Conservation (phyloP, 2,797 vertebrate species). For the Dermochelys coriacea region DNA sequence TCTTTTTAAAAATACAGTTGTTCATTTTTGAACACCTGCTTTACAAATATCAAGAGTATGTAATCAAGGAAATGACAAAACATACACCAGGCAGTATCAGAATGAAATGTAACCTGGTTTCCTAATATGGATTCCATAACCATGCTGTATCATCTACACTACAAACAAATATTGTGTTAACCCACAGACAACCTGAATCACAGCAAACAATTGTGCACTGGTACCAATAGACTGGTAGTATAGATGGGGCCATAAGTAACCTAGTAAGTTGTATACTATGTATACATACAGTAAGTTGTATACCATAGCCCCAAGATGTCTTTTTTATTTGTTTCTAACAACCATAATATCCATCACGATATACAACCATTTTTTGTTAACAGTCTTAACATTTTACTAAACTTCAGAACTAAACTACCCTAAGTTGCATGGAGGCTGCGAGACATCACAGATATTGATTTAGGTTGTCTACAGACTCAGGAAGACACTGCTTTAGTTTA, state of each 20-base stretch:
- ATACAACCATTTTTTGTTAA: neutral
- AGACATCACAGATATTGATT: neutral
- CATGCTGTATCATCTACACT: neutral
- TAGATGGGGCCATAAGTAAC: no score
- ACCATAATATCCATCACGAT: neutral
- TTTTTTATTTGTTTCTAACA: neutral
- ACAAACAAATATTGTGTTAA: neutral
- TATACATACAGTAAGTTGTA: no score
- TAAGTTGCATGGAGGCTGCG: neutral
- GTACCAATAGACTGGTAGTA: neutral
- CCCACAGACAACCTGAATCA: neutral
- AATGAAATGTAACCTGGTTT: accelerated
- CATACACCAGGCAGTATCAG: neutral
- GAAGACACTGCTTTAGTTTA: neutral
- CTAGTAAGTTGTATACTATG: accelerated
- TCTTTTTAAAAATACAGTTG: neutral
- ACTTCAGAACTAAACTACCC: neutral
- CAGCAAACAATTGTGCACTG: neutral
- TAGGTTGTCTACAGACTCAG: neutral
- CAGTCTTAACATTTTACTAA: neutral
- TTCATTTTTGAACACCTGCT: neutral
- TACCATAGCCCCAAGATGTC: neutral
- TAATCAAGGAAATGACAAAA: neutral
- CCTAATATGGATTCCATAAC: accelerated
- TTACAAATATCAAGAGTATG: accelerated